Evolutionary conservation across 1,140 invertebrate genomes (phyloP).

Genomic region (Calephelis virginiensis): DNA sequence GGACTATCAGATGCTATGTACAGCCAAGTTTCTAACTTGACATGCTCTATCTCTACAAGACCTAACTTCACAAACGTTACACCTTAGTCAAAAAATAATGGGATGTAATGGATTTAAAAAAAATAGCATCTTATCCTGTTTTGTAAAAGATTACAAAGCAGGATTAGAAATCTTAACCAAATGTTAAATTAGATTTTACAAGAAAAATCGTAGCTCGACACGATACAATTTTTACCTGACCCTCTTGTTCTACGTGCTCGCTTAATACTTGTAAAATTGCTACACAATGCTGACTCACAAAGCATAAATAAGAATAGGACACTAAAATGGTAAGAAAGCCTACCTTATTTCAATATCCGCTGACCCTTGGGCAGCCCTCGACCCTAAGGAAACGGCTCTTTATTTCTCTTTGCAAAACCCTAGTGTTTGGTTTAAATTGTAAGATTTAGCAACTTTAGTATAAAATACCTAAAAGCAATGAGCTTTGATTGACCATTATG

Average conservation of each 20-base stretch:
- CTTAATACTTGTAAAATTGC: slow-evolving; percentile 12
- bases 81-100: no score
- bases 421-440: slow-evolving; percentile 26
- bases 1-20: no score
- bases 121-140: no score
- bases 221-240: neutral
- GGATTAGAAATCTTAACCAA: no score
- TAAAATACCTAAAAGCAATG: no score
- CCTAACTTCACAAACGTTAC: no score
- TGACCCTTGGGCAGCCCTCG: slow-evolving; percentile 35
- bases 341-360: slow-evolving; percentile 49
- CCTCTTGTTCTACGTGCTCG: slow-evolving; percentile 3
- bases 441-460: neutral
- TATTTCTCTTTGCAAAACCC: slow-evolving; percentile 43
- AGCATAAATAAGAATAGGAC: slow-evolving; percentile 32
- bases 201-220: neutral
- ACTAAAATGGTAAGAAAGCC: slow-evolving; percentile 26
- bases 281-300: slow-evolving; percentile 23
- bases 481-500: no score
- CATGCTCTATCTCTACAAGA: no score
- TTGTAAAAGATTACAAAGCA: no score
- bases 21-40: no score
- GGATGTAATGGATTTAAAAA: no score
- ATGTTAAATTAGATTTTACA: neutral
- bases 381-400: slow-evolving; percentile 36